Evolutionary conservation across 1,140 invertebrate genomes (phyloP).

Genomic region (Nylanderia fulva): DNA sequence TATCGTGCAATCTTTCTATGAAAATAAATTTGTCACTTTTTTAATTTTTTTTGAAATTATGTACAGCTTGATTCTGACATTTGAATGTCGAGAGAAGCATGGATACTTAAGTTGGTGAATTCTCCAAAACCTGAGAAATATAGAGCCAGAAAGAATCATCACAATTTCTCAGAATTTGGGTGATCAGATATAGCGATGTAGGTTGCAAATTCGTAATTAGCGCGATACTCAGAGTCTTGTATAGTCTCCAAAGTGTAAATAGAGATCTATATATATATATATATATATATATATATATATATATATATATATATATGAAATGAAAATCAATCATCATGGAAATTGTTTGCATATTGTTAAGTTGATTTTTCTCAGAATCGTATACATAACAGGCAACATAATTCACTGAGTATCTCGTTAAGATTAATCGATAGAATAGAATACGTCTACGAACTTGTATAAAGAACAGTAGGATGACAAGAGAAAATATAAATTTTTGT

Average conservation of each 20-base stretch:
- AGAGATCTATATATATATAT: background rate
- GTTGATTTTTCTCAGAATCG: background rate
- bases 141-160: slow-evolving; percentile 16
- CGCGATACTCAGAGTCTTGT: slow-evolving; percentile 47
- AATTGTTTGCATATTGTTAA: slow-evolving; percentile 6
- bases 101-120: slow-evolving; percentile 31
- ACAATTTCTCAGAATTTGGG: slow-evolving; percentile 45
- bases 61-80: slow-evolving; percentile 27
- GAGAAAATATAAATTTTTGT: slow-evolving; percentile 42
- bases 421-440: slow-evolving; percentile 71
- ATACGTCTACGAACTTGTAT: slow-evolving; percentile 68
- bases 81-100: slow-evolving; percentile 48
- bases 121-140: slow-evolving; percentile 52
- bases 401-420: slow-evolving; percentile 63
- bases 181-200: slow-evolving; percentile 46
- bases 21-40: slow-evolving; percentile 31
- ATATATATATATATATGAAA: slow-evolving; percentile 6
- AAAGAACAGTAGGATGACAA: slow-evolving; percentile 56
- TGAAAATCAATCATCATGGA: background rate
- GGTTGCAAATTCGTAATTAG: slow-evolving; percentile 53
- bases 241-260: slow-evolving; percentile 17
- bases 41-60: background rate
- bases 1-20: background rate
- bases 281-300: background rate
- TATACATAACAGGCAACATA: background rate